Percentiles rank a stretch among this genome's conserved stretches.
Evolutionary conservation across 2,888 invertebrate genomes (phyloP).

Genomic region (Andricus quercusramuli): DNA sequence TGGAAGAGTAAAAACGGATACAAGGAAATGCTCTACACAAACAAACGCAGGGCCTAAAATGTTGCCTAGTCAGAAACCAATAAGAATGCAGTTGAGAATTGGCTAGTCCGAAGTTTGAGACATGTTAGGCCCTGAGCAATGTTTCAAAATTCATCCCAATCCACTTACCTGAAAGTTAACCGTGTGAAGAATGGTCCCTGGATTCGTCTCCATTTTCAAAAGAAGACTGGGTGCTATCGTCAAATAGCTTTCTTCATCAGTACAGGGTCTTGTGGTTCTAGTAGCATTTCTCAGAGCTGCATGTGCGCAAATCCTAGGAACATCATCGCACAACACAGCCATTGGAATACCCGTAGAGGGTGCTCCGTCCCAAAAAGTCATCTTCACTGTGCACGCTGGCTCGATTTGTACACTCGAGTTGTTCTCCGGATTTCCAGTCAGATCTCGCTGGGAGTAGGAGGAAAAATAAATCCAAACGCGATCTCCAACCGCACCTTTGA

Average conservation of each 20-base stretch:
- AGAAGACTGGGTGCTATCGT: constrained; percentile 78
- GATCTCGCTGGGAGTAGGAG: constrained; percentile 89
- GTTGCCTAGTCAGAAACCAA: too few species aligned
- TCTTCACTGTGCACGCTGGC: constrained; percentile 67
- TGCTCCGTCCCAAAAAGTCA: constrained; percentile 74
- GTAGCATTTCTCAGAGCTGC: constrained; percentile 87
- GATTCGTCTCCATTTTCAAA: constrained; percentile 70
- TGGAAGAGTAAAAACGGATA: constrained; percentile 3
- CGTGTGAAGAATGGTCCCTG: constrained; percentile 88
- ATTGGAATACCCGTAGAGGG: constrained; percentile 69
- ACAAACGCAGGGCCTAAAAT: not conserved
- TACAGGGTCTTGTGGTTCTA: constrained; percentile 89
- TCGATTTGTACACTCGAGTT: constrained; percentile 68
- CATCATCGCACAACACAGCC: constrained; percentile 80
- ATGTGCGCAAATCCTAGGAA: constrained; percentile 91
- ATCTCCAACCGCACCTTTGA: constrained; percentile 88
- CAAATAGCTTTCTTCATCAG: constrained; percentile 89
- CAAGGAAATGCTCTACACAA: not conserved
- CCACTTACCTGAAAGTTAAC: constrained; percentile 76
- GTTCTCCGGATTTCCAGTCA: constrained; percentile 77
- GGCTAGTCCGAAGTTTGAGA: too few species aligned
- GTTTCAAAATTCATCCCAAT: not conserved
- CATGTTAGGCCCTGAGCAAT: too few species aligned
- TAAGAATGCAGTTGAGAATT: too few species aligned
- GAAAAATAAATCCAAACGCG: constrained; percentile 93